These are phyloP conservation scores for Sinocyclocheilus anshuiensis DNA, from an alignment of 2,113 vertebrate genomes.

Conservation along the genomic window DNA sequence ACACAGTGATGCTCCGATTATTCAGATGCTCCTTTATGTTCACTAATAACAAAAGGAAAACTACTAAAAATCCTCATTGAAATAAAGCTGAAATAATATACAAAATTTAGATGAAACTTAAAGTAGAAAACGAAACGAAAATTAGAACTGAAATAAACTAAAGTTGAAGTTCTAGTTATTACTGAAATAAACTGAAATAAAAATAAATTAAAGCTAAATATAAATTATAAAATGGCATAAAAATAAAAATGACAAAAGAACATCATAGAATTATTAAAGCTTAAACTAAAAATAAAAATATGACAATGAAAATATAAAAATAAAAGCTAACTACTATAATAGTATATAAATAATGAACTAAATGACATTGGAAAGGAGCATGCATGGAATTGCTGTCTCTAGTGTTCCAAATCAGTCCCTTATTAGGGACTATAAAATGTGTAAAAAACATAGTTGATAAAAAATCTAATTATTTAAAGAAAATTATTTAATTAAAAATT, in stretches of 20 bases:
- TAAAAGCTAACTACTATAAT: background rate
- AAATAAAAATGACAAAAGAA: too few species aligned
- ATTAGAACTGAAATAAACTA: background rate
- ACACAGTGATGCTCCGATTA: background rate
- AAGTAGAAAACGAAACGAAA: background rate
- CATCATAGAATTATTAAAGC: too few species aligned
- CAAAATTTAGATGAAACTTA: background rate
- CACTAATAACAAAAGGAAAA: background rate
- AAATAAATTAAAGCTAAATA: background rate
- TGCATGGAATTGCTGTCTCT: too few species aligned
- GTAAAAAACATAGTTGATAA: background rate
- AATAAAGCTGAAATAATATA: background rate
- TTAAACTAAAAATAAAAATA: background rate
- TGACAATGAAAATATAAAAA: too few species aligned
- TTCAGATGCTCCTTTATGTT: background rate
- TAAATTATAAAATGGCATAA: background rate
- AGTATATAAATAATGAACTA: background rate
- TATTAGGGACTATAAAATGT: too few species aligned
- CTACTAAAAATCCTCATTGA: background rate
- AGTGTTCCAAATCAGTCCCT: too few species aligned
- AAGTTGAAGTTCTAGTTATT: background rate
- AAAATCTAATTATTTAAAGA: too few species aligned
- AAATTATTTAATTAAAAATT: too few species aligned
- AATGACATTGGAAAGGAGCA: background rate
- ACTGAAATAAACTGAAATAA: background rate